phyloP scores from a whole-genome alignment of 30 jellyfish, hydroid and myxozoan genomes.

The Rhopilema esculentum region DNA sequence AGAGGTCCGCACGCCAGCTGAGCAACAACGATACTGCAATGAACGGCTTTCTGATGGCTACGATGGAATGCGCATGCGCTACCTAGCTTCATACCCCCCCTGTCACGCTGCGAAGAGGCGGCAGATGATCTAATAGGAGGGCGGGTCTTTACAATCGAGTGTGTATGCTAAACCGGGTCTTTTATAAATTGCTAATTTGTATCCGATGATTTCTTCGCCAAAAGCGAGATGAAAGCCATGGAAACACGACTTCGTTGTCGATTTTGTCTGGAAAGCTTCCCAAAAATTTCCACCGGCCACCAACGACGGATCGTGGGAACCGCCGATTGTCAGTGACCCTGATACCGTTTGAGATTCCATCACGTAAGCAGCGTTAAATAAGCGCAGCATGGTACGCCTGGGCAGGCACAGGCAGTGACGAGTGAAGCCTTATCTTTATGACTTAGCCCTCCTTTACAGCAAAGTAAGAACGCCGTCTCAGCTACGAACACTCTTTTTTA shows the following conservation, averaged over 20 bases:
- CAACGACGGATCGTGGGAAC: slow-evolving; percentile 47
- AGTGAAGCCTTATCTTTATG: too few relatives aligned
- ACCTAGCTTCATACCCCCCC: too few relatives aligned
- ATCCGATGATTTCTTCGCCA: not conserved
- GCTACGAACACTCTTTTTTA: too few relatives aligned
- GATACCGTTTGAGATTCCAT: too few relatives aligned
- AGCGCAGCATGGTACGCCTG: not conserved
- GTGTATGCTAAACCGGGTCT: not conserved
- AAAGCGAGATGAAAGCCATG: not conserved
- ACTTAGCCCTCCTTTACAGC: too few relatives aligned
- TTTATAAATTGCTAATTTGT: not conserved
- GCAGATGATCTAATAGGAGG: not conserved
- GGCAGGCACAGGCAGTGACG: not conserved
- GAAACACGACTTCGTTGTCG: not conserved
- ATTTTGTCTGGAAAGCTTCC: slow-evolving; percentile 36
- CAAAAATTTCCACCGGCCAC: slow-evolving; percentile 22
- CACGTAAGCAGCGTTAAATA: too few relatives aligned
- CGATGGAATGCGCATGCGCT: too few relatives aligned
- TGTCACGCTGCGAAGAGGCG: not conserved
- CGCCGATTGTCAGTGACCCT: not conserved
- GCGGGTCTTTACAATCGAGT: not conserved
- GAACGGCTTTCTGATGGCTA: too few relatives aligned
- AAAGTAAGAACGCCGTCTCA: too few relatives aligned
- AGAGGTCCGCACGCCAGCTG: too few relatives aligned
- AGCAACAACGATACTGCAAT: too few relatives aligned